Evolutionary conservation across 2,113 vertebrate genomes (phyloP).

Genomic region (Microtus richardsoni): DNA sequence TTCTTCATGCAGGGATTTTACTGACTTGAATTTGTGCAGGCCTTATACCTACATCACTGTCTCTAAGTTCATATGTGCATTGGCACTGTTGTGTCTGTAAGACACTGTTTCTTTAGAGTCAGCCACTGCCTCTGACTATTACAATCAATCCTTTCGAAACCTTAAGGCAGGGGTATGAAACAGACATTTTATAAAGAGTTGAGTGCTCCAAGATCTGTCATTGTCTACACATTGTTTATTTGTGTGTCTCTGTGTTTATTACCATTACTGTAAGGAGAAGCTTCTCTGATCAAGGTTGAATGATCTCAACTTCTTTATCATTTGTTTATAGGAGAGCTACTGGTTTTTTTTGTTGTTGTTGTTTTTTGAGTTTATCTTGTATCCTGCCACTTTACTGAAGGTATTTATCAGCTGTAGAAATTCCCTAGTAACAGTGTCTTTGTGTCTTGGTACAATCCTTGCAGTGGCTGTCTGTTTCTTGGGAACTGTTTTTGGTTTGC

Average conservation of each 20-base stretch:
- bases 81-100: not conserved
- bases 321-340: too few relatives aligned
- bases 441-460: too few relatives aligned
- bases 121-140: not conserved
- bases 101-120: not conserved
- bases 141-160: not conserved
- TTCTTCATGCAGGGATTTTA: not conserved
- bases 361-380: too few relatives aligned
- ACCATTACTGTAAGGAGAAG: not conserved
- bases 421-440: too few relatives aligned
- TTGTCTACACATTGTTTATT: not conserved
- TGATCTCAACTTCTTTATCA: too few relatives aligned
- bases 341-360: too few relatives aligned
- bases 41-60: too few relatives aligned
- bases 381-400: too few relatives aligned
- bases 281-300: not conserved
- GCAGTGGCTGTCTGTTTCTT: too few relatives aligned
- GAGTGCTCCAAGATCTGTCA: too few relatives aligned
- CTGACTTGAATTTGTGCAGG: not conserved
- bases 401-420: too few relatives aligned
- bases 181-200: not conserved
- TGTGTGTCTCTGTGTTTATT: not conserved
- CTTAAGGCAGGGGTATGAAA: not conserved
- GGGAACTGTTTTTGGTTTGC: too few relatives aligned
- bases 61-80: not conserved